phyloP scores from a whole-genome alignment of 2,113 vertebrate genomes.

The cattle (Bos taurus) region DNA sequence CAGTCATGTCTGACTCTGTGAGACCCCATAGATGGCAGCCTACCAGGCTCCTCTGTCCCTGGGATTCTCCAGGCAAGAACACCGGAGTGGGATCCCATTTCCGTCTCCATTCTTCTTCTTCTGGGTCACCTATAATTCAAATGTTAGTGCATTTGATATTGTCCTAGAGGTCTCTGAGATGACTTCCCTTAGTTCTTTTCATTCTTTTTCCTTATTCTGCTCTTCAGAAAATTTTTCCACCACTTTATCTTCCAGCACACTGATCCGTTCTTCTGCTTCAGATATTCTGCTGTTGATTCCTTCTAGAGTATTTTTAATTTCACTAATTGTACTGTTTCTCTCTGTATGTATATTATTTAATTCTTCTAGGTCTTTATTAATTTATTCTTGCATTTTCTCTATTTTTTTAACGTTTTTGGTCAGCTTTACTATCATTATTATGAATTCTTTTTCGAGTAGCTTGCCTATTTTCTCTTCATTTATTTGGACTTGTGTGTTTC shows the following conservation, averaged over 20 bases:
- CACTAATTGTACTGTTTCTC: not conserved
- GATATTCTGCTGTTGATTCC: not conserved
- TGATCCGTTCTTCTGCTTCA: not conserved
- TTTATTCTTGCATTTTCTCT: not conserved
- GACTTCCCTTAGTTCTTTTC: not conserved
- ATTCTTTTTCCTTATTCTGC: not conserved
- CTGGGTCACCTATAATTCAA: not conserved
- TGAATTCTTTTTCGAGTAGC: accelerated
- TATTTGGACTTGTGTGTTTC: not conserved
- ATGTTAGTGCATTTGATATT: not conserved
- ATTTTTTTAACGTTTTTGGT: not conserved
- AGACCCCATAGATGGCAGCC: not conserved
- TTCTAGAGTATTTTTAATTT: not conserved
- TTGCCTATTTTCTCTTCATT: not conserved
- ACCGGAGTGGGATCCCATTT: not conserved
- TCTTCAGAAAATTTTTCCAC: not conserved
- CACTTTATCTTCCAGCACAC: not conserved
- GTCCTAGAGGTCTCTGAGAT: not conserved
- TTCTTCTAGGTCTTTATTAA: not conserved
- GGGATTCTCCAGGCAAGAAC: not conserved
- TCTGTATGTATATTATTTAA: not conserved
- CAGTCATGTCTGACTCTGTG: not conserved
- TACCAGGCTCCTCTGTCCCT: not conserved
- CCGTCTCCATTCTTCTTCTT: not conserved
- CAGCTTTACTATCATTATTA: not conserved